Base-by-base conservation (phyloP, 2,888 invertebrate species). In the Lottia gigantea region DNA sequence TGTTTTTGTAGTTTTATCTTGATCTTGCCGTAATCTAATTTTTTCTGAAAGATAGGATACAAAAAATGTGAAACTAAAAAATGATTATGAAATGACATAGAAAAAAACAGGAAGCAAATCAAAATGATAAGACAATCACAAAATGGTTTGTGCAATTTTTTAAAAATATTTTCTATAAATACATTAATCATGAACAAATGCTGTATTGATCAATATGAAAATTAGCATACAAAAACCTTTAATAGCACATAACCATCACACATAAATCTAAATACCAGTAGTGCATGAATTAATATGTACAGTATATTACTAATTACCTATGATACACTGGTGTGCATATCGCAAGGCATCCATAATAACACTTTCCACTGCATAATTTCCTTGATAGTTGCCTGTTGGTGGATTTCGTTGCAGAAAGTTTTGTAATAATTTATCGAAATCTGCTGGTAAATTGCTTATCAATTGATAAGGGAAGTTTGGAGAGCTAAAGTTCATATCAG, bases 401-500 rank as follows among this genome's bases (percentile, higher is more conserved):
- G 85, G 85, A 76, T 87, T 88, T 62, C 88, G 78, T 46, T 85
- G 82, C 31, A 86, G 76, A 75, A 85, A 88, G 77, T 88, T 88
- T 76, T 86, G 85, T 67, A 88, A 79, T 62, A 88, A 80, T 72
- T 82, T 84, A 71, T 86, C 85, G 71, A 88, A 87, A 73, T 88
- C 87, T 14, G 83, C 78, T 2, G 88, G 88, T 72, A 88, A 73
- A 74, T 86, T 83, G 61, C 83, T 83, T 67, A 88, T 87, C 26
- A 88, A 81, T 73, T 83, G 84, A 75, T 87, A 87, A 46, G 87
- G 88, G 74, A 87, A 87, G 67, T 82, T 79, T 11, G 87, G 87
- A 7, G 83, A 81, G 70, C 83, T 81, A 73, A 87, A 88, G 78
- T 88, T 88, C 86, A 87, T 86, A 76, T 88, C 87, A 16, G 88